phyloP scores from a whole-genome alignment of 2,113 vertebrate genomes.

The Eidolon helvum region DNA sequence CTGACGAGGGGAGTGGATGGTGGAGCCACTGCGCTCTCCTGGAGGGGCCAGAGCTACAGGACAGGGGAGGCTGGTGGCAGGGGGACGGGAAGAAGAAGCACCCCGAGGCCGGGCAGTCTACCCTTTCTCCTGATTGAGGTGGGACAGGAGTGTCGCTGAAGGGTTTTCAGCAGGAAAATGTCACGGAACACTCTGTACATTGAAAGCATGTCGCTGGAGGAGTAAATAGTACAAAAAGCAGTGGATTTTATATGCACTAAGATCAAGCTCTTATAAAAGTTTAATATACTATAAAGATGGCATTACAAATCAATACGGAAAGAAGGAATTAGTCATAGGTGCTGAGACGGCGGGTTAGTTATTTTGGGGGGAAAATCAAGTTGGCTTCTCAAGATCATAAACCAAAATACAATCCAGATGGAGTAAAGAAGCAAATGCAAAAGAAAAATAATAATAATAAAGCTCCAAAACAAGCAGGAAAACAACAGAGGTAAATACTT shows the following conservation, averaged over 20 bases:
- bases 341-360: background rate
- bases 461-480: background rate
- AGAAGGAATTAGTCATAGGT: background rate
- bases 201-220: background rate
- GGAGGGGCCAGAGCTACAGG: background rate
- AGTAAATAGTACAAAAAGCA: background rate
- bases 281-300: background rate
- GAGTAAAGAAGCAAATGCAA: background rate
- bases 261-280: background rate
- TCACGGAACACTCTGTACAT: background rate
- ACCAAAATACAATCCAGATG: background rate
- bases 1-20: background rate
- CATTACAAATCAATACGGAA: background rate
- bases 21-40: no score
- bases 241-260: background rate
- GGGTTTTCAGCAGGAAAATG: background rate
- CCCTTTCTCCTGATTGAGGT: background rate
- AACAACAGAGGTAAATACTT: background rate
- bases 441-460: background rate
- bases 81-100: fast-evolving
- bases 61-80: background rate
- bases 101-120: background rate
- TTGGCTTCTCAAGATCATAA: background rate
- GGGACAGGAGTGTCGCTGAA: fast-evolving
- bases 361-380: background rate